A percentile compares a stretch with the other conserved stretches of the same genome.
Conservation (phyloP, 2,888 invertebrate species). For the Serrognathus titanus region DNA sequence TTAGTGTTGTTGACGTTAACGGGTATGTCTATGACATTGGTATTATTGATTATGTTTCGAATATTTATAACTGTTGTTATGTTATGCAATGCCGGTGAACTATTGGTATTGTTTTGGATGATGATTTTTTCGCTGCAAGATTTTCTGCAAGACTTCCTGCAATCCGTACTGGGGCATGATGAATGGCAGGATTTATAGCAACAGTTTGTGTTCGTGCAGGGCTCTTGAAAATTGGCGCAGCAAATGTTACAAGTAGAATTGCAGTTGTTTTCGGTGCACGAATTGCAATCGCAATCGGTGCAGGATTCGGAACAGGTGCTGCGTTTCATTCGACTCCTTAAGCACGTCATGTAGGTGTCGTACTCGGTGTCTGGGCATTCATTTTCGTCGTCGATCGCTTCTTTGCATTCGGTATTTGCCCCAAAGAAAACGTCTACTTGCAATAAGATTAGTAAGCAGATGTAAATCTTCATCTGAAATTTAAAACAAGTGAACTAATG, state of each 20-base stretch:
- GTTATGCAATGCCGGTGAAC: constrained; percentile 32
- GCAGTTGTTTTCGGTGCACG: constrained; percentile 28
- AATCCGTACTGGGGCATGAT: constrained; percentile 39
- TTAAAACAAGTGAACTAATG: background rate
- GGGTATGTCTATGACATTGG: constrained; percentile 46
- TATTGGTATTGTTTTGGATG: background rate
- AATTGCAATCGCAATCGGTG: constrained; percentile 35
- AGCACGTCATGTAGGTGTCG: background rate
- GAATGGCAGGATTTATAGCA: constrained; percentile 45
- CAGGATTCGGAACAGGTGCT: constrained; percentile 17
- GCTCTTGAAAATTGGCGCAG: background rate
- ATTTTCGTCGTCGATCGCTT: constrained; percentile 2
- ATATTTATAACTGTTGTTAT: constrained; percentile 47
- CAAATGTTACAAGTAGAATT: constrained; percentile 21
- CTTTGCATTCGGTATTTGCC: background rate
- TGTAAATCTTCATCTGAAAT: background rate
- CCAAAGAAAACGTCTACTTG: background rate
- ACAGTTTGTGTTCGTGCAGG: constrained; percentile 40
- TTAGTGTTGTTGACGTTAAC: constrained; percentile 45
- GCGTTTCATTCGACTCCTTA: background rate
- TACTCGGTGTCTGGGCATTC: constrained; percentile 3
- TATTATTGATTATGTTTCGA: constrained; percentile 47
- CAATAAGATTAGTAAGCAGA: background rate
- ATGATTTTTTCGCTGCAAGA: constrained; percentile 13
- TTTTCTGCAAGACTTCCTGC: constrained; percentile 38